Evolutionary conservation across 35 echinoderm and acorn worm genomes (phyloP), one percentile per base, ranked within the genome.

Genomic region (Amphiura filiformis): DNA sequence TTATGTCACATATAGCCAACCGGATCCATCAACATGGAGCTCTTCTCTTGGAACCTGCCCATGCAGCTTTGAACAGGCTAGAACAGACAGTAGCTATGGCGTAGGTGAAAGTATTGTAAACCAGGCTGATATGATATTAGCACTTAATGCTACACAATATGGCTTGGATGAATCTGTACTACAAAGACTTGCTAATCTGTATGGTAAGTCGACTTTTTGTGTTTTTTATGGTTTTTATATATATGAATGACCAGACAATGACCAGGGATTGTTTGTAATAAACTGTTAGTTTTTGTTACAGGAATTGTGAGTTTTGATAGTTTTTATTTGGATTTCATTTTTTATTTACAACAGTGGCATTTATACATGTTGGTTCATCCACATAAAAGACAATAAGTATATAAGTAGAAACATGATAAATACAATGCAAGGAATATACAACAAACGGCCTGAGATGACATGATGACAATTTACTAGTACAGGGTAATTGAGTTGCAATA

Each of bases 31-130:
- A 0, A 81, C 77, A 35, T 97, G 95, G 95, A 84, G 83, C 79
- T 33, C 80, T 1, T 82, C 56, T 12, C 83, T 97, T 18, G 95
- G 95, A 37, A 87, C 87, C 14, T 97, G 95, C 42, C 91, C 95
- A 9, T 97, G 95, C 47, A 88, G 87, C 13, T 97, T 91, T 90
- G 86, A 83, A 39, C 95, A 97, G 61, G 91, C 84, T 15, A 81
- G 80, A 5, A 86, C 82, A 35, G 86, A 30, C 23, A 75, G 5
- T 80, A 80, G 17, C 80, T 80, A 15, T 36, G 87, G 14, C 35
- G 83, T 42, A 78, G 90, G 57, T 40, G 52, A 31, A 18, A 32
- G 23, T 65, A 15, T 1, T 57, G 49, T 18, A 39, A 41, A 3
- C 26, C 33, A 7, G 44, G 44, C 20, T 52, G 44, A 52, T 52